These are phyloP conservation scores for Propithecus coquereli DNA, from an alignment of 2,113 vertebrate species.

Conservation along the genomic window DNA sequence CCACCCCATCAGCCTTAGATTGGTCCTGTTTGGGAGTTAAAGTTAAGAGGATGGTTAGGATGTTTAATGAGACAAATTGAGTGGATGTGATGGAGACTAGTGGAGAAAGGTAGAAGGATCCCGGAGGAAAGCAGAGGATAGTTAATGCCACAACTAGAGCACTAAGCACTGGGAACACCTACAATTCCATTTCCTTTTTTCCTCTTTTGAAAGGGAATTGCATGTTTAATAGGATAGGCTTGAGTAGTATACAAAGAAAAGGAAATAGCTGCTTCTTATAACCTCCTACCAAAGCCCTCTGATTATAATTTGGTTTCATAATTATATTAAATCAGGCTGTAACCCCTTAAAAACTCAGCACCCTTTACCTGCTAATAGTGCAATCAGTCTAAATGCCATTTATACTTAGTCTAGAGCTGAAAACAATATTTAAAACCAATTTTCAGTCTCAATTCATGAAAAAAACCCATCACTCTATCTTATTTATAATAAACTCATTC, in stretches of 20 bases:
- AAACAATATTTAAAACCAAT: slow-evolving; percentile 73
- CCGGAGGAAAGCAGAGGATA: not conserved
- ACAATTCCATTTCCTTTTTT: slow-evolving; percentile 38
- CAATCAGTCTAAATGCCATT: slow-evolving; percentile 64
- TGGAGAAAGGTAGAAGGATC: not conserved
- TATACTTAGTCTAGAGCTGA: slow-evolving; percentile 53
- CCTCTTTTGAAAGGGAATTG: slow-evolving; percentile 44
- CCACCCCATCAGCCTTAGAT: not conserved
- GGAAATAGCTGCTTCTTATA: slow-evolving; percentile 34
- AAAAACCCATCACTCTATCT: slow-evolving; percentile 29
- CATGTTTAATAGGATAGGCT: slow-evolving; percentile 32
- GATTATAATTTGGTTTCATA: slow-evolving; percentile 64
- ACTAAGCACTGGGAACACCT: not conserved
- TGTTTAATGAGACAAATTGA: slow-evolving; percentile 9
- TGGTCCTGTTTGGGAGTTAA: not conserved
- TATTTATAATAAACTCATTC: slow-evolving; percentile 74
- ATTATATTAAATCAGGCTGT: slow-evolving; percentile 66
- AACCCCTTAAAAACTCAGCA: slow-evolving; percentile 63
- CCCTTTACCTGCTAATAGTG: slow-evolving; percentile 58
- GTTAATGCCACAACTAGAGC: not conserved
- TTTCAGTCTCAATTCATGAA: slow-evolving; percentile 57
- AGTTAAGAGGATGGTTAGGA: not conserved
- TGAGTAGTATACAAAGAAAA: slow-evolving; percentile 19
- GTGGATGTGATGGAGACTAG: not conserved
- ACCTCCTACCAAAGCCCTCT: slow-evolving; percentile 44